Evolutionary conservation across 2,113 vertebrate genomes (phyloP).

Genomic region (Eulemur rufifrons): DNA sequence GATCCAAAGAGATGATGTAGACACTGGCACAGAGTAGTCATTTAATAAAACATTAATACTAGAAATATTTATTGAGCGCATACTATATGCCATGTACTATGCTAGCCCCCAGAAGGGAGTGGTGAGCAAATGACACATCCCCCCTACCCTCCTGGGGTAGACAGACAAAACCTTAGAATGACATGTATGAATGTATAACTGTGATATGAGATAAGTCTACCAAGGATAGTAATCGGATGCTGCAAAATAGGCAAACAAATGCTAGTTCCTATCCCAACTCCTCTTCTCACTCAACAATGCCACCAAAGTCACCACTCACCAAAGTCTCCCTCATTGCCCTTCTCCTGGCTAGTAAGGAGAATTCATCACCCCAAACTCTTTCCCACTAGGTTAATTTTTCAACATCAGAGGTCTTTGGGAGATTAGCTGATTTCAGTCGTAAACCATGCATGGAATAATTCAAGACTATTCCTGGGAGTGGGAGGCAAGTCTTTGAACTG

Average conservation of each 20-base stretch:
- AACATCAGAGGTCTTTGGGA: background rate
- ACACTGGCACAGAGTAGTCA: background rate
- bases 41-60: background rate
- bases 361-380: background rate
- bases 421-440: background rate
- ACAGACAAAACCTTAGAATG: background rate
- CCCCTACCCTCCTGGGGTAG: background rate
- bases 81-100: background rate
- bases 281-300: background rate
- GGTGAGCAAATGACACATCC: rapidly evolving
- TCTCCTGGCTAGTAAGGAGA: background rate
- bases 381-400: background rate
- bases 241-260: background rate
- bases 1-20: background rate
- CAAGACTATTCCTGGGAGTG: background rate
- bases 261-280: background rate
- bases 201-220: background rate
- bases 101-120: background rate
- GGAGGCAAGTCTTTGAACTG: background rate
- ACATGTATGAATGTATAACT: background rate
- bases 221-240: no score
- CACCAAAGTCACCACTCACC: background rate
- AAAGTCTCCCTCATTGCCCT: background rate
- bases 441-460: background rate
- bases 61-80: background rate